Evolutionary conservation across 2,797 vertebrate genomes (phyloP).

Genomic region (Austrolebias charrua): DNA sequence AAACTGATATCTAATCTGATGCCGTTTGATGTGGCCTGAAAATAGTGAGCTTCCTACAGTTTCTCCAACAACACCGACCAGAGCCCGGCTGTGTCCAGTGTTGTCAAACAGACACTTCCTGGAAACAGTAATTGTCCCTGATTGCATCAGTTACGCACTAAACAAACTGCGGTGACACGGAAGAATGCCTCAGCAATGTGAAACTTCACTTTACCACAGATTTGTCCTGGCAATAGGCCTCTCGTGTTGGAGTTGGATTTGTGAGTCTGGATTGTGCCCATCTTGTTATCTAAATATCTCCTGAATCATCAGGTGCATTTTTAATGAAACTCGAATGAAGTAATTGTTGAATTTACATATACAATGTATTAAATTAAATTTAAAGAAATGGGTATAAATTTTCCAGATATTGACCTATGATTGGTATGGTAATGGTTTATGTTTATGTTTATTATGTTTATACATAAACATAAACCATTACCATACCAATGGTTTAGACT

Average conservation of each 20-base stretch:
- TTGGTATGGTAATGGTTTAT: no score
- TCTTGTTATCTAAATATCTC: no score
- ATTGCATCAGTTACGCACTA: conserved; percentile 6
- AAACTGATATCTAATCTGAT: conserved; percentile 33
- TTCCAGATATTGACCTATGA: no score
- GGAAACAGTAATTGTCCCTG: background rate
- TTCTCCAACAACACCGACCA: conserved; percentile 7
- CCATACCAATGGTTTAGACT: no score
- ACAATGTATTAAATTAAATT: no score
- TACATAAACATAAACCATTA: no score
- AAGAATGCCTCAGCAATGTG: background rate
- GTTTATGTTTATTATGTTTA: no score
- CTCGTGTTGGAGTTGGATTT: background rate
- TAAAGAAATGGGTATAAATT: no score
- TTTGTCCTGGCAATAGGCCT: background rate
- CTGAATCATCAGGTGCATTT: no score
- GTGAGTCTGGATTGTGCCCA: background rate
- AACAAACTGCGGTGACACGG: conserved; percentile 1
- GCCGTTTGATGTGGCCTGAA: conserved; percentile 20
- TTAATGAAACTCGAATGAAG: no score
- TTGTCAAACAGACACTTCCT: conserved; percentile 7
- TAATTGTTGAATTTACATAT: no score
- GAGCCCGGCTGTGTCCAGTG: conserved; percentile 2
- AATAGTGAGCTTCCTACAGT: conserved; percentile 27
- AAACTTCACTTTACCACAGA: conserved; percentile 2